phyloP scores from a whole-genome alignment of 2,888 invertebrate genomes.

The Lepidochrysops patricia region DNA sequence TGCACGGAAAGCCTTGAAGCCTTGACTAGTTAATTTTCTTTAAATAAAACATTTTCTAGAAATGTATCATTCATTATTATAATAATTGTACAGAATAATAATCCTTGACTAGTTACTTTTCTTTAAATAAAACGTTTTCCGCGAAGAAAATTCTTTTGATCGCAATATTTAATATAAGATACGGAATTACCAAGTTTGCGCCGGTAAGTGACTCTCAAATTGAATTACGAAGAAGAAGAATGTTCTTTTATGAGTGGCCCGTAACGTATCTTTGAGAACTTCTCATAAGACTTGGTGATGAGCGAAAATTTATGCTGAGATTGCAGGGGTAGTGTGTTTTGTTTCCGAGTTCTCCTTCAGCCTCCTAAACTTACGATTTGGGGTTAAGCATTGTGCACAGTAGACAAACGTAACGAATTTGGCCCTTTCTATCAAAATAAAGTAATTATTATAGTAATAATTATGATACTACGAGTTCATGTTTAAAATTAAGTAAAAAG shows the following conservation, averaged over 20 bases:
- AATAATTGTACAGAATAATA: too few relatives aligned
- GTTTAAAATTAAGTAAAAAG: too few relatives aligned
- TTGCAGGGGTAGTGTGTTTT: slow-evolving; percentile 6
- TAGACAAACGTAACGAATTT: too few relatives aligned
- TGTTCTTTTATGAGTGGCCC: not conserved
- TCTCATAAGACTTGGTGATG: not conserved
- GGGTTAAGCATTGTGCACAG: too few relatives aligned
- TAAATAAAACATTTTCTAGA: too few relatives aligned
- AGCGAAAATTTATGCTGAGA: not conserved
- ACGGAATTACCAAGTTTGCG: not conserved
- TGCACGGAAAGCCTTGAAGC: too few relatives aligned
- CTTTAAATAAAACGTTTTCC: not conserved
- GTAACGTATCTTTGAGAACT: slow-evolving; percentile 4
- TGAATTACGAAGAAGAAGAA: not conserved
- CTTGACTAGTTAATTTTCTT: too few relatives aligned
- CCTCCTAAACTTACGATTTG: not conserved
- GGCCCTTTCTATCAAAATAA: too few relatives aligned
- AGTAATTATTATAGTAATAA: too few relatives aligned
- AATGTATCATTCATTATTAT: too few relatives aligned
- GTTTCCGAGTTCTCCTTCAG: slow-evolving; percentile 5
- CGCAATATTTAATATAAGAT: not conserved
- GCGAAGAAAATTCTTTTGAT: not conserved
- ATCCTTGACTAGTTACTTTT: too few relatives aligned
- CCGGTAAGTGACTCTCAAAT: not conserved
- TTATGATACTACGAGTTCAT: too few relatives aligned